A percentile compares a stretch with the other conserved stretches of the same genome.
Conservation (phyloP, 2,888 invertebrate genomes). For the Napeogenes inachia region DNA sequence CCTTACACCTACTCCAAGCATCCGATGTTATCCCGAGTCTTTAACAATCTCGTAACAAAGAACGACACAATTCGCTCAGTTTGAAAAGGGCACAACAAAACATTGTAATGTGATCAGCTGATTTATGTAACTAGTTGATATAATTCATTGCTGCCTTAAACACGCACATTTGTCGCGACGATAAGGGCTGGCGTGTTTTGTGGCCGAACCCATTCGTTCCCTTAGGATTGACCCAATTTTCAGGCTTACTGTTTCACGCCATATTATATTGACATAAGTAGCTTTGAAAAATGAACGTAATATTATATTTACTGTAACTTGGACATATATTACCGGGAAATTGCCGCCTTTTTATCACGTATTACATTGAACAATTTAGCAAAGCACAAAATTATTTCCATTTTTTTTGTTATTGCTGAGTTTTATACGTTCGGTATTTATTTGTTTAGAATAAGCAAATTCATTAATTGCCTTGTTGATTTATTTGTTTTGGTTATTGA, state of each 20-base stretch:
- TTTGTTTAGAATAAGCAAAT: too few species aligned
- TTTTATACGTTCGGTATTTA: too few species aligned
- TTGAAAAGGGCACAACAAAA: constrained; percentile 17
- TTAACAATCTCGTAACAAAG: constrained; percentile 23
- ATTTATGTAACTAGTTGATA: constrained; percentile 48
- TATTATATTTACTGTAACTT: neutral
- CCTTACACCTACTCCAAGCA: constrained; percentile 25
- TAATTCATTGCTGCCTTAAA: constrained; percentile 47
- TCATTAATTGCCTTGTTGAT: too few species aligned
- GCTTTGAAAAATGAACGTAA: constrained; percentile 10
- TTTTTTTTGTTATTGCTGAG: too few species aligned
- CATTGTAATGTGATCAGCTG: constrained; percentile 53
- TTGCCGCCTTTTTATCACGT: neutral
- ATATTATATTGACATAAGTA: constrained; percentile 24
- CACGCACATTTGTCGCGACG: constrained; percentile 49
- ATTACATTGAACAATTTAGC: constrained; percentile 7
- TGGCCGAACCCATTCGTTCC: constrained; percentile 26
- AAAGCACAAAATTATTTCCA: too few species aligned
- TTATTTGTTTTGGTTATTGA: too few species aligned
- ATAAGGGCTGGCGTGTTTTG: constrained; percentile 38
- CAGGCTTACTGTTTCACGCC: constrained; percentile 21
- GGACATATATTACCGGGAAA: neutral
- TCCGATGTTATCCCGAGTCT: constrained; percentile 28
- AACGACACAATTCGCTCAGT: constrained; percentile 2
- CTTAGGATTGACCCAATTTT: constrained; percentile 30